These are phyloP conservation scores for Serripes groenlandicus DNA, from an alignment of 2,888 invertebrate genomes.

Conservation along the genomic window DNA sequence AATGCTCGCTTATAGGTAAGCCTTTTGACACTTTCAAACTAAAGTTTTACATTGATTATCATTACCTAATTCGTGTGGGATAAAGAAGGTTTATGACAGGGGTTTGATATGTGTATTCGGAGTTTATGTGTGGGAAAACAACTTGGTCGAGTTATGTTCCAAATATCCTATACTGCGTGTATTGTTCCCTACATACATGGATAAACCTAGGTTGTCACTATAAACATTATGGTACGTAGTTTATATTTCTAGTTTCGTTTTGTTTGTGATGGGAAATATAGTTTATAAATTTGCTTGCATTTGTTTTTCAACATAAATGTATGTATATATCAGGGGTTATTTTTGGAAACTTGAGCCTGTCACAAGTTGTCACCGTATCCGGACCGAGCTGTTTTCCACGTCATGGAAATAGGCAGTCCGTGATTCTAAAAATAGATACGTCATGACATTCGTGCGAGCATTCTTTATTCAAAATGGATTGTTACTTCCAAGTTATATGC, in stretches of 20 bases:
- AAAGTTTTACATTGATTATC: no score
- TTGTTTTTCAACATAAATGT: no score
- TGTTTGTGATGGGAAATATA: neutral
- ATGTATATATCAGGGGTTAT: no score
- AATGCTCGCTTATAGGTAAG: conserved; percentile 4
- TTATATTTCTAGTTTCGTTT: conserved; percentile 12
- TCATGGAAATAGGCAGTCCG: conserved; percentile 16
- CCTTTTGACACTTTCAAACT: neutral
- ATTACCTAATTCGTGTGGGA: no score
- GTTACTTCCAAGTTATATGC: no score
- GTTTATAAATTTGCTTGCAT: neutral
- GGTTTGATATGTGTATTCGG: neutral
- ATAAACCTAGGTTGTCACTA: neutral
- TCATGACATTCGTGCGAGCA: conserved; percentile 8
- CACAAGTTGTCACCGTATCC: conserved; percentile 19
- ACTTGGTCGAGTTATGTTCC: neutral
- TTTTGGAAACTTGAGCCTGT: neutral
- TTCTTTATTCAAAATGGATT: no score
- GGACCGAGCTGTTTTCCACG: conserved; percentile 15
- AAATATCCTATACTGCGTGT: neutral
- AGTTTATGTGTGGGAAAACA: neutral
- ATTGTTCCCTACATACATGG: neutral
- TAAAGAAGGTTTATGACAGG: no score
- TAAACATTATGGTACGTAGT: no score
- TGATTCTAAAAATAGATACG: conserved; percentile 13